Evolutionary conservation across 1,140 invertebrate genomes (phyloP).

Genomic region (Oreohelix idahoensis): DNA sequence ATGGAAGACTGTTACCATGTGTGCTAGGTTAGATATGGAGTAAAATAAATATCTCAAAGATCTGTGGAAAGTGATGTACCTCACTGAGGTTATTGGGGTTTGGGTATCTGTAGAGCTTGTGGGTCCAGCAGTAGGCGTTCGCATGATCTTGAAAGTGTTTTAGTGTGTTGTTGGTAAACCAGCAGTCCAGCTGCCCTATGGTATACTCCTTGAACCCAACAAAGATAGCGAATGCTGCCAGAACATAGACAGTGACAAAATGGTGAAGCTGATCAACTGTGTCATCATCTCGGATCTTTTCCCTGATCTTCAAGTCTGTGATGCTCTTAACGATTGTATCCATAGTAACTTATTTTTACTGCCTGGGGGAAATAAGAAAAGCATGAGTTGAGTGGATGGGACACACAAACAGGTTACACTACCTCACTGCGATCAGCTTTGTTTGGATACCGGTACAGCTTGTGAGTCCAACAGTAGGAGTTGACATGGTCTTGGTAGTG

Average conservation of each 20-base stretch:
- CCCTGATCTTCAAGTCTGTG: conserved; percentile 16
- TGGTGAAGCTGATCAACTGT: conserved; percentile 52
- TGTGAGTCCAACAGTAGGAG: conserved; percentile 38
- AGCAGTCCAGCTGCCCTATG: conserved; percentile 90
- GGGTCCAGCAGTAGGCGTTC: conserved; percentile 39
- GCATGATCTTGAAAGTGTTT: conserved; percentile 40
- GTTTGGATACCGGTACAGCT: conserved; percentile 29
- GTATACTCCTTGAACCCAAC: conserved; percentile 93
- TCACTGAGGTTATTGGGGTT: conserved; percentile 18
- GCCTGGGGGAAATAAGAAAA: conserved; percentile 14
- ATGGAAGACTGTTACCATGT: too few species aligned
- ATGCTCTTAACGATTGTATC: conserved; percentile 17
- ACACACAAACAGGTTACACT: background rate
- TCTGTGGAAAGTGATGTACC: conserved; percentile 29
- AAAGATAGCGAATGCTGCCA: conserved; percentile 82
- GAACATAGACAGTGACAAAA: conserved; percentile 80
- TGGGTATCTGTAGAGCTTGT: conserved; percentile 40
- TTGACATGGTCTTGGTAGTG: conserved; percentile 38
- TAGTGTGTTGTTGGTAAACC: conserved; percentile 27
- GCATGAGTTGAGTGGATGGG: background rate
- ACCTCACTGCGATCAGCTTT: conserved; percentile 2
- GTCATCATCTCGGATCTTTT: conserved; percentile 49
- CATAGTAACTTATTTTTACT: conserved; percentile 2
- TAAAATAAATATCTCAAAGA: too few species aligned
- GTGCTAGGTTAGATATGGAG: too few species aligned